Conservation (phyloP, 2,888 invertebrate genomes). For the Tenodera sinensis region DNA sequence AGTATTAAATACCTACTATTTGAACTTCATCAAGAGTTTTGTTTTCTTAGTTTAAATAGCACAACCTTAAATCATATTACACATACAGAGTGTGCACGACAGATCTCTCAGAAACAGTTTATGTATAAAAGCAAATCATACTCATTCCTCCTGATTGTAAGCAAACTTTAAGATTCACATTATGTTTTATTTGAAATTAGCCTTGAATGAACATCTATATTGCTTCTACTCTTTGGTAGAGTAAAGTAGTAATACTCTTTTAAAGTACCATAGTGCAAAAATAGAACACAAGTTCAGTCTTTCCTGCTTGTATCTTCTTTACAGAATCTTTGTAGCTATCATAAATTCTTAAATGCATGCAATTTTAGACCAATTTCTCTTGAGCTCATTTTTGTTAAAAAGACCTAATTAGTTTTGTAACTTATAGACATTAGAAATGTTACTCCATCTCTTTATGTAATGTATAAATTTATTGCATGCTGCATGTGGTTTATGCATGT, state of each 20-base stretch:
- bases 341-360: background rate
- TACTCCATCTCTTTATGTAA: conserved; percentile 14
- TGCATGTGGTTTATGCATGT: background rate
- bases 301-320: background rate
- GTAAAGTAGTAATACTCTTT: too few relatives aligned
- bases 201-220: background rate
- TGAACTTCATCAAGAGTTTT: too few relatives aligned
- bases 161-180: background rate
- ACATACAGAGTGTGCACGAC: too few relatives aligned
- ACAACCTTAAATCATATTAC: too few relatives aligned
- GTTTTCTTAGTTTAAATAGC: too few relatives aligned
- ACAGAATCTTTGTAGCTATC: too few relatives aligned
- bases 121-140: too few relatives aligned
- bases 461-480: background rate
- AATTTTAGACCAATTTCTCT: background rate
- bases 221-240: background rate
- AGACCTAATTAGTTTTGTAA: background rate
- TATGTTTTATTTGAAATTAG: too few relatives aligned
- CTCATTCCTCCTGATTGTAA: background rate
- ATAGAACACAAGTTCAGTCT: background rate
- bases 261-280: too few relatives aligned
- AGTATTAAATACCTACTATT: too few relatives aligned
- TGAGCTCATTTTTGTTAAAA: background rate
- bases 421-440: background rate
- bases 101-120: too few relatives aligned